Conservation (phyloP, 2,888 invertebrate species). For the Agonopterix alstromeriana region DNA sequence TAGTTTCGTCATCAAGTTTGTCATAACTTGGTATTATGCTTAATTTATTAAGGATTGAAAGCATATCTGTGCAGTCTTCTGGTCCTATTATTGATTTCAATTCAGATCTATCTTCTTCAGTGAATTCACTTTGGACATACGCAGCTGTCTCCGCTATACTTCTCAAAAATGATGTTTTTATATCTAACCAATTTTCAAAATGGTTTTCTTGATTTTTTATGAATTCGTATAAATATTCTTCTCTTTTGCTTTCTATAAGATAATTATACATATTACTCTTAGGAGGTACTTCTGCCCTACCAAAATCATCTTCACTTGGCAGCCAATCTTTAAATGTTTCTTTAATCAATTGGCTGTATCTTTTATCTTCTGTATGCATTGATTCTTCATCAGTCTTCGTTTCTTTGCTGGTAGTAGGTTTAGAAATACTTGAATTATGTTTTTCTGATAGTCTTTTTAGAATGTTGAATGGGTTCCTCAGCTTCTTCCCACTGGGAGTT, state of each 20-base stretch:
- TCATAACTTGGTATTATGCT: slow-evolving; percentile 43
- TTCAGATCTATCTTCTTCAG: slow-evolving; percentile 17
- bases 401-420: slow-evolving; percentile 8
- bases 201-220: slow-evolving; percentile 29
- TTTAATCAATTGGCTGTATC: slow-evolving; percentile 19
- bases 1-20: slow-evolving; percentile 20
- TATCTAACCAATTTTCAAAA: slow-evolving; percentile 47
- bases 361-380: slow-evolving; percentile 9
- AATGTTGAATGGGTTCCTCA: slow-evolving; percentile 57
- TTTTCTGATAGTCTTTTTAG: slow-evolving; percentile 41
- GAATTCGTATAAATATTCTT: slow-evolving; percentile 42
- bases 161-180: slow-evolving; percentile 45
- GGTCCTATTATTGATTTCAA: slow-evolving; percentile 37
- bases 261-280: slow-evolving; percentile 19
- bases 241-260: slow-evolving; percentile 29
- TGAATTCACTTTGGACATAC: slow-evolving; percentile 21
- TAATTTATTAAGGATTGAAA: slow-evolving; percentile 42
- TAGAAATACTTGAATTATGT: slow-evolving; percentile 11
- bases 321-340: slow-evolving; percentile 44
- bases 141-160: slow-evolving; percentile 39
- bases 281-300: slow-evolving; percentile 40
- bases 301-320: slow-evolving; percentile 48
- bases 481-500: slow-evolving; percentile 29
- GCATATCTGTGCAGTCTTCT: slow-evolving; percentile 43
- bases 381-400: slow-evolving; percentile 5